These are phyloP conservation scores for Boloria selene DNA, from an alignment of 2,888 invertebrate species.

Conservation along the genomic window DNA sequence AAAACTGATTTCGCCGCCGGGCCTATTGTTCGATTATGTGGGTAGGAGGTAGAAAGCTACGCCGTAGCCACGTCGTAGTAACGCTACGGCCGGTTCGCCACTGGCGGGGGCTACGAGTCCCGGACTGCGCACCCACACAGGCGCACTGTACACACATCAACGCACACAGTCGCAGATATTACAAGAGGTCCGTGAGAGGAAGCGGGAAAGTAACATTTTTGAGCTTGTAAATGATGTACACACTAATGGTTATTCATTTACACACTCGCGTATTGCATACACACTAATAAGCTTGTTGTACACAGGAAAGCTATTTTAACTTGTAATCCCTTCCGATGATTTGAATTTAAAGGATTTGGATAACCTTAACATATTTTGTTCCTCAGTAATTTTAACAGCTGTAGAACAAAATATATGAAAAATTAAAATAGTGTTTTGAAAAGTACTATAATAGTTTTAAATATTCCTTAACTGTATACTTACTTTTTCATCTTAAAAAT, in stretches of 20 bases:
- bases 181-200: constrained; percentile 64
- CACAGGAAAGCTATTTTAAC: constrained; percentile 74
- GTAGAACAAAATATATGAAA: constrained; percentile 34
- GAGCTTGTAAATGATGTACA: constrained; percentile 76
- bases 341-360: constrained; percentile 73
- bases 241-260: constrained; percentile 70
- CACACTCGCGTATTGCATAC: constrained; percentile 61
- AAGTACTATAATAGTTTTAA: too few relatives aligned
- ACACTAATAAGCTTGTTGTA: constrained; percentile 54
- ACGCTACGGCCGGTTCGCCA: constrained; percentile 70
- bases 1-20: constrained; percentile 70
- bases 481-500: too few relatives aligned
- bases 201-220: constrained; percentile 76
- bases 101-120: constrained; percentile 79
- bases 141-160: constrained; percentile 56
- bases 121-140: constrained; percentile 73
- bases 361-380: constrained; percentile 52
- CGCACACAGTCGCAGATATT: constrained; percentile 57
- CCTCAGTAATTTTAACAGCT: neutral
- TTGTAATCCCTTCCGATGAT: constrained; percentile 80
- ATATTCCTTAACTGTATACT: too few relatives aligned
- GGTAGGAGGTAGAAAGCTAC: constrained; percentile 59
- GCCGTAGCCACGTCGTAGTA: constrained; percentile 72
- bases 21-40: constrained; percentile 50
- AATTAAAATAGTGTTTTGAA: too few relatives aligned